Conservation (phyloP, 2,888 invertebrate species). For the Scrobipalpa costella region DNA sequence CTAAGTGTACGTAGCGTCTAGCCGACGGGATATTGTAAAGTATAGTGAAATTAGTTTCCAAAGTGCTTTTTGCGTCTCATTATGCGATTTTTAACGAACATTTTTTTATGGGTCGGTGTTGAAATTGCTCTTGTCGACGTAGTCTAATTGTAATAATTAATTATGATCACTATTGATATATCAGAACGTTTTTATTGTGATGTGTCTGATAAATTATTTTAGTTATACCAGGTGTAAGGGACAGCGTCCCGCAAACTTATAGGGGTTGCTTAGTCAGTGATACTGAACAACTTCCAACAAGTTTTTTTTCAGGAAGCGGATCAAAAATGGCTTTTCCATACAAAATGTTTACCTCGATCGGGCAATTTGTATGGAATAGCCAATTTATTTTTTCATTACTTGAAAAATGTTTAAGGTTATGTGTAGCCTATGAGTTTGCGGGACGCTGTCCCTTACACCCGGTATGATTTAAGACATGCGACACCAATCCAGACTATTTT, state of each 20-base stretch:
- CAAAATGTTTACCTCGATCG: no score
- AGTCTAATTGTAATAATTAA: constrained; percentile 38
- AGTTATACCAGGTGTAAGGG: not conserved
- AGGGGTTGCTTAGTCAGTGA: no score
- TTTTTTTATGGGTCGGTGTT: constrained; percentile 63
- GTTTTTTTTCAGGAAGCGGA: no score
- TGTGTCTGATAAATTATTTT: not conserved
- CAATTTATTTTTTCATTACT: no score
- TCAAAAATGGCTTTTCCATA: no score
- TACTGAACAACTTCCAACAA: no score
- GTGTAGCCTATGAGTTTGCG: no score
- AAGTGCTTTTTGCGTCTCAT: constrained; percentile 62
- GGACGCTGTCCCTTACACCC: not conserved
- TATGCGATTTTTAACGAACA: constrained; percentile 53
- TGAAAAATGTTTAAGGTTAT: no score
- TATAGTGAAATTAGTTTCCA: constrained; percentile 70
- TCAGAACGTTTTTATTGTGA: constrained; percentile 5
- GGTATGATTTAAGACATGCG: no score
- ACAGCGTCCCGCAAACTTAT: no score
- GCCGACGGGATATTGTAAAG: constrained; percentile 52
- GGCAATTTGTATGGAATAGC: no score
- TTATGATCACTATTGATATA: constrained; percentile 38
- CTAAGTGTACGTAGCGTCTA: constrained; percentile 74
- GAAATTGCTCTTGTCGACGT: constrained; percentile 46
- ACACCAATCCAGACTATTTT: no score